phyloP scores from a whole-genome alignment of 2,888 invertebrate species.

The Timema podura region DNA sequence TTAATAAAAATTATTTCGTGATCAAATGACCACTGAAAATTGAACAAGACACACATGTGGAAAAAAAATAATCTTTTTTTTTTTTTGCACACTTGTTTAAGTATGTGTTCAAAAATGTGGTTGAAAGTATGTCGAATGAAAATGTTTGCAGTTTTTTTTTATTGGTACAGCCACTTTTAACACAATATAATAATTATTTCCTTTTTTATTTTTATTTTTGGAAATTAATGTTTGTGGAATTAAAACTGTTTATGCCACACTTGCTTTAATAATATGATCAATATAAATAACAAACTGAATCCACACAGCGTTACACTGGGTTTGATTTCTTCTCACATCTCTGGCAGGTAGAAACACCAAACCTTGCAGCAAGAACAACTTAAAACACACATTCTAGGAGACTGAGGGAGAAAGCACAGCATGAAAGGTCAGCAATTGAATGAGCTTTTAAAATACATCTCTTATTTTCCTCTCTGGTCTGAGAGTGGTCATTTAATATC shows the following conservation, averaged over 20 bases:
- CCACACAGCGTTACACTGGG: neutral
- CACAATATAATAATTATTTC: neutral
- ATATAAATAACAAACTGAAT: slow-evolving; percentile 11
- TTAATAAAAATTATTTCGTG: slow-evolving; percentile 24
- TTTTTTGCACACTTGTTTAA: slow-evolving; percentile 15
- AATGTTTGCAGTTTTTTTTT: neutral
- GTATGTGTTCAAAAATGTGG: too few relatives aligned
- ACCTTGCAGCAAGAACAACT: too few relatives aligned
- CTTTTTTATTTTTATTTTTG: neutral
- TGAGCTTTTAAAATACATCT: too few relatives aligned
- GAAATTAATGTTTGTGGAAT: too few relatives aligned
- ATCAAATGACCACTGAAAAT: slow-evolving; percentile 22
- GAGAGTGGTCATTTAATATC: too few relatives aligned
- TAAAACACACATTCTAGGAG: too few relatives aligned
- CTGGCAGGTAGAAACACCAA: too few relatives aligned
- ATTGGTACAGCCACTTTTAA: neutral
- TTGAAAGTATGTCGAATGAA: neutral
- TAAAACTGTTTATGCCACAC: too few relatives aligned
- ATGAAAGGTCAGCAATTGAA: too few relatives aligned
- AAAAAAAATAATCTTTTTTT: slow-evolving; percentile 18
- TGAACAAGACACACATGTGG: slow-evolving; percentile 28
- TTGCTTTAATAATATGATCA: slow-evolving; percentile 1
- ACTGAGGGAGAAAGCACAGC: too few relatives aligned
- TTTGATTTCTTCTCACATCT: too few relatives aligned
- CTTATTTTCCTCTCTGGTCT: too few relatives aligned